A percentile compares a stretch with the other conserved stretches of the same genome.
phyloP scores from a whole-genome alignment of 92 coral and sea anemone genomes.

The Phymanthus crucifer region DNA sequence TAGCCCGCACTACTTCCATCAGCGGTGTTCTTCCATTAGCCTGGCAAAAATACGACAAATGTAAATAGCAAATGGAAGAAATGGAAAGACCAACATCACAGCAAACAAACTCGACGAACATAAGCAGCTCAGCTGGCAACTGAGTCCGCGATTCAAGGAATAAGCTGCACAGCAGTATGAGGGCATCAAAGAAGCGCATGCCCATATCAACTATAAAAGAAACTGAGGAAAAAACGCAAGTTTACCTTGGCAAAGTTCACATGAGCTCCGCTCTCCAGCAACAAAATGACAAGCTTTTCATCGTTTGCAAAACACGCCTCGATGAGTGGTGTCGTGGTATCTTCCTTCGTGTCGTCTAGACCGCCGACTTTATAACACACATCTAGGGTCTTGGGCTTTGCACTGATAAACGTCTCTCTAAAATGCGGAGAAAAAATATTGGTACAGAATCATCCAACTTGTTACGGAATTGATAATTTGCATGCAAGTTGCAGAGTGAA shows the following conservation, averaged over 20 bases:
- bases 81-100: too few species aligned
- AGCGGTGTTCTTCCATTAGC: conserved; percentile 71
- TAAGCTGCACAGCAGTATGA: too few species aligned
- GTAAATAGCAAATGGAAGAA: neutral
- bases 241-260: conserved; percentile 73
- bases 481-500: too few species aligned
- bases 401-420: conserved; percentile 19
- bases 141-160: too few species aligned
- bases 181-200: too few species aligned
- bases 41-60: conserved; percentile 31
- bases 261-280: conserved; percentile 67
- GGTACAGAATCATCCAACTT: too few species aligned
- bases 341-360: conserved; percentile 25
- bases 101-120: too few species aligned
- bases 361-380: conserved; percentile 65
- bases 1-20: conserved; percentile 65
- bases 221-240: too few species aligned
- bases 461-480: too few species aligned
- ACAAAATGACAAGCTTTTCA: conserved; percentile 46
- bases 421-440: neutral
- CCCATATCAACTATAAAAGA: too few species aligned
- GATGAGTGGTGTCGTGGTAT: conserved; percentile 71
- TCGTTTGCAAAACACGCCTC: conserved; percentile 58
- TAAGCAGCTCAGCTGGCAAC: too few species aligned
- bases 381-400: conserved; percentile 68